Base-by-base conservation (phyloP, 2,888 invertebrate species). In the Agrochola litura region DNA sequence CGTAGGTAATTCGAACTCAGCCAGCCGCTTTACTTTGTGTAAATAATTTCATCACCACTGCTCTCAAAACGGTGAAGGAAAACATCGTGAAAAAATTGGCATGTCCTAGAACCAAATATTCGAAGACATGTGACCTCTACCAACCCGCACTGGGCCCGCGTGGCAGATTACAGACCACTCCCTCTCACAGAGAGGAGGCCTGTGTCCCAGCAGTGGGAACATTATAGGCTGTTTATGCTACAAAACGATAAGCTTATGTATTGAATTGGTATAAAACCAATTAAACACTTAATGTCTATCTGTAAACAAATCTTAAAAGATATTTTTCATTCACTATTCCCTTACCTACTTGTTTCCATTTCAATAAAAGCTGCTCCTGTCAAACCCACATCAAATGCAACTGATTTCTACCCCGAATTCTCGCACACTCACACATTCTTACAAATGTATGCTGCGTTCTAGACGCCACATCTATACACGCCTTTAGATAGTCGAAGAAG, bases 301-400 rank as follows among this genome's bases (percentile, higher is more conserved):
- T 19, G 19, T 14, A 12, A 41, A 49, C 16, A 25, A 61, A 43
- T 14, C 22, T 43, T 41, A 6, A 49, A 73, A 60, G 10, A 43
- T 14, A 46, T 1, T 37, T 37, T 64, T 25, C 25, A 30, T 30
- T 66, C 41, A 30, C 16, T 37, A 60, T 43, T 60, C 76, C 41
- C n/a, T 43, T 54, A 46, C 3, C 25, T 66, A 49, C 22, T 25
- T 30, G 19, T 43, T 74, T 63, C 54, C 14, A 76, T 60, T 63
- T 60, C 25, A 80, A 69, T 76, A 64, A 14, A 52, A 52, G 30
- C 3, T 22, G n/a, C 30, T 30, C 30, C 64, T 69, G 77, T 76
- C 80, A 69, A 60, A 80, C 77, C 80, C 64, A 41, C 19, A 12
- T 80, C 67, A 60, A 82, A 67, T n/a, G 56, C 41, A 52, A 76